Evolutionary conservation across 30 jellyfish, hydroid and myxozoan genomes (phyloP).

Genomic region (Nemopilema nomurai): DNA sequence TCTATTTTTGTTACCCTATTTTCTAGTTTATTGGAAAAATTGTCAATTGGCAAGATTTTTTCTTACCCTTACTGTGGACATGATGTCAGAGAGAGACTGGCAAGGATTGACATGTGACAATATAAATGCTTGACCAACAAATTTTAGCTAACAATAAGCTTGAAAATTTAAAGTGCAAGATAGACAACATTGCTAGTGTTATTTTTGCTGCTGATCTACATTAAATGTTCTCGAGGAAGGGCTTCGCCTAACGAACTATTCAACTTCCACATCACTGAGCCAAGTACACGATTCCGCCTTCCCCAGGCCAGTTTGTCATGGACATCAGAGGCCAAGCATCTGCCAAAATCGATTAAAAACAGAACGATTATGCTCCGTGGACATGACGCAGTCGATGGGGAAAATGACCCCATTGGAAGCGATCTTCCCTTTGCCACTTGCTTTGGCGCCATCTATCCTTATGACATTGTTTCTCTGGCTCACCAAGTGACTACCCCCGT

Average conservation of each 20-base stretch:
- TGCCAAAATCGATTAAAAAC: conserved; percentile 38
- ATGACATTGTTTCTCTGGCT: conserved; percentile 15
- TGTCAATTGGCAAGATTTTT: background rate
- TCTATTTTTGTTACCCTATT: background rate
- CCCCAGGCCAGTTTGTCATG: no score
- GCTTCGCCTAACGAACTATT: no score
- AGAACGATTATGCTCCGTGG: conserved; percentile 3
- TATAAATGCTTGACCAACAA: no score
- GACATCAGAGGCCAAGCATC: conserved; percentile 10
- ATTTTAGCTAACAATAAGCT: no score
- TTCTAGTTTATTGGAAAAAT: background rate
- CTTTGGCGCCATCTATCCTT: conserved; percentile 10
- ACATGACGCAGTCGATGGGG: conserved; percentile 61
- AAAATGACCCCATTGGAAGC: conserved; percentile 65
- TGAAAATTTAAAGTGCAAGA: no score
- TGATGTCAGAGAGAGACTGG: no score
- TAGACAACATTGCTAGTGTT: no score
- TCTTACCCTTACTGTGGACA: background rate
- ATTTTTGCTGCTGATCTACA: no score
- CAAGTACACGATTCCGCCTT: no score
- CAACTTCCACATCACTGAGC: no score
- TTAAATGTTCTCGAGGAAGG: no score
- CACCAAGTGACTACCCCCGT: conserved; percentile 43
- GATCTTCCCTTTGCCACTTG: conserved; percentile 17
- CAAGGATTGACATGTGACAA: no score